phyloP scores from a whole-genome alignment of 1,140 invertebrate genomes.

The Chlorops oryzae region DNA sequence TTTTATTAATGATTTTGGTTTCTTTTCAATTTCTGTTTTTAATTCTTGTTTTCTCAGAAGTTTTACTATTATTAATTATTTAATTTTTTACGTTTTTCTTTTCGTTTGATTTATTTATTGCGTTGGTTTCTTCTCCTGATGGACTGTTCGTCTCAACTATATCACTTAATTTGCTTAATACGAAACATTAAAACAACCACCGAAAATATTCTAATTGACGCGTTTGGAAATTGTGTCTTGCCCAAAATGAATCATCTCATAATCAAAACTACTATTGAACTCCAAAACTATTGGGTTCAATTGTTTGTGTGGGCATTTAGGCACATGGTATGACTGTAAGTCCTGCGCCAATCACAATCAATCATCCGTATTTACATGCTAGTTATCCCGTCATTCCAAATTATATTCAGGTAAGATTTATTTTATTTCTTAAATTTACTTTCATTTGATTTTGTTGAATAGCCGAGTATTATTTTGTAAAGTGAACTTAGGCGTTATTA shows the following conservation, averaged over 20 bases:
- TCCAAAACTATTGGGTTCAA: no score
- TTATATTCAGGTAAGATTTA: constrained; percentile 47
- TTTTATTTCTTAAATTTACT: constrained; percentile 12
- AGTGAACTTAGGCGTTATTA: no score
- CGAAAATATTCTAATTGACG: constrained; percentile 1
- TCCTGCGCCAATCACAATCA: constrained; percentile 49
- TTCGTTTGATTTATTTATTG: not conserved
- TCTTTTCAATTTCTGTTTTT: no score
- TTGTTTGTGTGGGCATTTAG: no score
- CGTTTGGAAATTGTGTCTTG: no score
- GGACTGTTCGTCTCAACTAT: not conserved
- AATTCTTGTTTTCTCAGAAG: not conserved
- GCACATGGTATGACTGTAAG: constrained; percentile 49
- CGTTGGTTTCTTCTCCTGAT: not conserved
- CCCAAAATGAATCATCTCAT: no score
- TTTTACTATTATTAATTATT: not conserved
- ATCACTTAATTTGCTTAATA: not conserved
- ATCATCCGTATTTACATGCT: constrained; percentile 49
- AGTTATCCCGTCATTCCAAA: constrained; percentile 48
- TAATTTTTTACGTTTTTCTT: not conserved
- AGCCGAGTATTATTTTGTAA: no score
- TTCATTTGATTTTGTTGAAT: constrained; percentile 9
- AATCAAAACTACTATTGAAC: no score
- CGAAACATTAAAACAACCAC: not conserved
- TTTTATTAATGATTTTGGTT: no score